Base-by-base conservation (phyloP, 1,140 invertebrate species). In the Periplaneta americana region DNA sequence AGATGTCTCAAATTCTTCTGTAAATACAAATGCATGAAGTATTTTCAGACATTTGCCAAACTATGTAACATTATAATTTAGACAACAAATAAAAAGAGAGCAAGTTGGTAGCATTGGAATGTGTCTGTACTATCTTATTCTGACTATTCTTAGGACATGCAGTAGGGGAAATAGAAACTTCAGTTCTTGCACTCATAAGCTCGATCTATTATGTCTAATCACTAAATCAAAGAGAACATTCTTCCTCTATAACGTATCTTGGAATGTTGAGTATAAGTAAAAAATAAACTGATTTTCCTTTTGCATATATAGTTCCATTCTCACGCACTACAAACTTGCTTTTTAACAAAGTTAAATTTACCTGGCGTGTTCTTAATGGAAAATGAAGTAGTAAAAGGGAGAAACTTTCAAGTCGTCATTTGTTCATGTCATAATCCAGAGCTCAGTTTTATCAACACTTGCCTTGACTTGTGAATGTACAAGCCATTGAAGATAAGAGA, bases 261-360 rank as follows among this genome's bases (percentile, higher is more conserved):
- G 76, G 76, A 78, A 78, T 78, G 76, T 78, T 78, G 76, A 78
- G 76, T 78, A 78, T 78, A 78, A 34, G 36, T n/a, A 39, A 39
- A 22, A 36, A 13, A 78, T 28, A 66, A 66, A 66, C 48, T 66
- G 22, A 66, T 66, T 39, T 66, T 66, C 22, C 22, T n/a, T n/a
- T n/a, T n/a, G 22, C 22, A 66, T 13, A 13, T 66, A 66, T n/a
- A n/a, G n/a, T 28, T 28, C 48, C 22, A 66, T n/a, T n/a, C 22
- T 66, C 10, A 66, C 22, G 48, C 48, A 66, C 48, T 66, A 66
- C 22, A 28, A 66, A 66, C 48, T n/a, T 66, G 22, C 6, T 28
- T 66, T 28, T 66, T 66, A 66, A 66, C 48, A 66, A 8, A n/a
- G 48, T 66, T n/a, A 66, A 66, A 66, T 66, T 66, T 28, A 66